Evolutionary conservation across 2,797 vertebrate genomes (phyloP).

Genomic region (Lateolabrax maculatus): DNA sequence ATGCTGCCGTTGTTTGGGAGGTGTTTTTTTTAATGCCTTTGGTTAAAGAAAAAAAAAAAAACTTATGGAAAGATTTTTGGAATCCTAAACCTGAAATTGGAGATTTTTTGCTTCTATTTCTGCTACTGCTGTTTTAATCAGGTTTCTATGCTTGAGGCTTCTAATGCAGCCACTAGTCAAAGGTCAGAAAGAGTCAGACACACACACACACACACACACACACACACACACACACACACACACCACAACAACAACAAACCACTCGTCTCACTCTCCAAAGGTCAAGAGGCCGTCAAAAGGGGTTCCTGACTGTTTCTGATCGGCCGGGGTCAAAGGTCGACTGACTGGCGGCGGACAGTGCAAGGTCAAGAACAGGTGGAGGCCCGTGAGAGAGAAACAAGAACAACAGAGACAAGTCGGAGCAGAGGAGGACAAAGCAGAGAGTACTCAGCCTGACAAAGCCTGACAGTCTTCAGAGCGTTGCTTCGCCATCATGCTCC

Average conservation of each 20-base stretch:
- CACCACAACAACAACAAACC: slow-evolving; percentile 38
- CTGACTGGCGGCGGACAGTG: slow-evolving; percentile 36
- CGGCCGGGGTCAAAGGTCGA: slow-evolving; percentile 66
- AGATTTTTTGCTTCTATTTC: background rate
- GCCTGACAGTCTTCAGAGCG: slow-evolving; percentile 11
- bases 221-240: slow-evolving; percentile 1
- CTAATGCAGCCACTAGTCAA: no score
- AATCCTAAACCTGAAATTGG: background rate
- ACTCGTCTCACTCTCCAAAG: slow-evolving; percentile 30
- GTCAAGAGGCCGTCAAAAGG: slow-evolving; percentile 66
- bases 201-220: background rate
- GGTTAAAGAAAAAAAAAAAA: background rate
- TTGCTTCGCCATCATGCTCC: slow-evolving; percentile 27
- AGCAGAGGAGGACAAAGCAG: slow-evolving; percentile 28
- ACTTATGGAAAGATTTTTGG: background rate
- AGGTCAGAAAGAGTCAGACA: no score
- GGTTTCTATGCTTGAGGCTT: background rate
- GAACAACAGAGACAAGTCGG: slow-evolving; percentile 4
- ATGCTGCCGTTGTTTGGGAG: background rate
- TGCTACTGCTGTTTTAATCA: background rate
- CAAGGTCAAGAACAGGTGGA: slow-evolving; percentile 62
- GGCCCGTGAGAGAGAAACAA: slow-evolving; percentile 20
- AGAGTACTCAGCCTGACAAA: slow-evolving; percentile 10
- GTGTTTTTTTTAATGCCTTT: background rate
- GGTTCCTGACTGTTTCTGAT: slow-evolving; percentile 52